Conservation (phyloP, 1,140 invertebrate species). For the Antheraea mylitta region DNA sequence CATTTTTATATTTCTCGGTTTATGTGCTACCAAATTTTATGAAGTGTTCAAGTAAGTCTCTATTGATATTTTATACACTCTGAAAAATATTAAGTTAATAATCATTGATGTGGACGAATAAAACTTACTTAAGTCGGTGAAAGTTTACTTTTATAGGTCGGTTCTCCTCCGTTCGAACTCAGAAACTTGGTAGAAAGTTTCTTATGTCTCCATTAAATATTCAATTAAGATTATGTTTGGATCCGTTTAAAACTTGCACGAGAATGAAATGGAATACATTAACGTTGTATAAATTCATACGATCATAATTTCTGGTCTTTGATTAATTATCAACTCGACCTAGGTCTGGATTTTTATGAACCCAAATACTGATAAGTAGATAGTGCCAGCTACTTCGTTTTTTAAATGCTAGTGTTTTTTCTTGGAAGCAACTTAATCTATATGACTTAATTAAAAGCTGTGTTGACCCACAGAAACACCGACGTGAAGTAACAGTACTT, state of each 20-base stretch:
- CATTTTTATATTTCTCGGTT: not conserved
- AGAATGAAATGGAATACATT: not conserved
- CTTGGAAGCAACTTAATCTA: no score
- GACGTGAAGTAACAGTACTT: no score
- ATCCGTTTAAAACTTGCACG: not conserved
- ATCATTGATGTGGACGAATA: not conserved
- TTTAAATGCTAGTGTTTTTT: no score
- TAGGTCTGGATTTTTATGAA: no score
- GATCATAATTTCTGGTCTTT: no score
- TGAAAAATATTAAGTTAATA: not conserved
- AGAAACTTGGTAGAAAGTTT: not conserved
- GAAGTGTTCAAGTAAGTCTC: not conserved
- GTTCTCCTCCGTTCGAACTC: not conserved
- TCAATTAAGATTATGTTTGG: slow-evolving; percentile 1
- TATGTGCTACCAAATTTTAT: not conserved
- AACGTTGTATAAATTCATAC: not conserved
- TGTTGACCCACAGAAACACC: no score
- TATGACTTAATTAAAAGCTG: no score
- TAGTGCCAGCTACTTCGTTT: no score
- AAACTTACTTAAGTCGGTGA: not conserved
- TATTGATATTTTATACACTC: not conserved
- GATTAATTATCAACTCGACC: no score
- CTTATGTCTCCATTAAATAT: not conserved
- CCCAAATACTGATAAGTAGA: no score
- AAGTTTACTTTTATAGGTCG: not conserved